These are phyloP conservation scores for Sweltsa coloradensis DNA, from an alignment of 1,140 invertebrate genomes.

Conservation along the genomic window DNA sequence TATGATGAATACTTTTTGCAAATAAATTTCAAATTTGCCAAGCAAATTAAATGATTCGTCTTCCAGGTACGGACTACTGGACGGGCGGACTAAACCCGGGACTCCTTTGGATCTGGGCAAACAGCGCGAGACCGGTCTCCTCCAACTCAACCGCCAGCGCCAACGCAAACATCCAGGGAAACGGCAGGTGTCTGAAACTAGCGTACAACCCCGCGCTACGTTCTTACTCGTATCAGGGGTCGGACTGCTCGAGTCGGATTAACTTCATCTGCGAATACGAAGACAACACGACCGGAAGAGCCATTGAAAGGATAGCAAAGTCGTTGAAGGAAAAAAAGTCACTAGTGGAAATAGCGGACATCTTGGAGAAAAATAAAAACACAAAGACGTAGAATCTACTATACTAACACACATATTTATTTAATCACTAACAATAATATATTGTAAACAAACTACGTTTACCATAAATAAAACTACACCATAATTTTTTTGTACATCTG, in stretches of 20 bases:
- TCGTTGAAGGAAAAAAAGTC: not conserved
- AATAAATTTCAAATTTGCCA: slow-evolving; percentile 1
- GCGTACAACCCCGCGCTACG: slow-evolving; percentile 43
- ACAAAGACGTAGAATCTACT: too few species aligned
- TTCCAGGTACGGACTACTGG: slow-evolving; percentile 57
- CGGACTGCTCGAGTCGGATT: slow-evolving; percentile 51
- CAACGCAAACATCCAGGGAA: slow-evolving; percentile 36
- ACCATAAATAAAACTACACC: too few species aligned
- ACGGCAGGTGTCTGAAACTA: slow-evolving; percentile 44
- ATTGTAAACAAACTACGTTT: too few species aligned
- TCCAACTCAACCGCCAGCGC: slow-evolving; percentile 21
- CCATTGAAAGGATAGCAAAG: slow-evolving; percentile 42
- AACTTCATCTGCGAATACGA: slow-evolving; percentile 56
- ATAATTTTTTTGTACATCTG: too few species aligned
- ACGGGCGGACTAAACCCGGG: slow-evolving; percentile 71
- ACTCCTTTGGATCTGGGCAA: slow-evolving; percentile 73
- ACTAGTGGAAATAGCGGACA: too few species aligned
- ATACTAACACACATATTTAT: too few species aligned
- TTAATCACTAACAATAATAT: too few species aligned
- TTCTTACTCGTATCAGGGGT: slow-evolving; percentile 54
- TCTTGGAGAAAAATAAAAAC: too few species aligned
- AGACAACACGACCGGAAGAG: slow-evolving; percentile 53
- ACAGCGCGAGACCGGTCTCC: slow-evolving; percentile 54
- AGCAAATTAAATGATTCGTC: not conserved
- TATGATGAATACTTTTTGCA: too few species aligned